phyloP scores from a whole-genome alignment of 1,140 invertebrate genomes.

The Goniozus legneri region DNA sequence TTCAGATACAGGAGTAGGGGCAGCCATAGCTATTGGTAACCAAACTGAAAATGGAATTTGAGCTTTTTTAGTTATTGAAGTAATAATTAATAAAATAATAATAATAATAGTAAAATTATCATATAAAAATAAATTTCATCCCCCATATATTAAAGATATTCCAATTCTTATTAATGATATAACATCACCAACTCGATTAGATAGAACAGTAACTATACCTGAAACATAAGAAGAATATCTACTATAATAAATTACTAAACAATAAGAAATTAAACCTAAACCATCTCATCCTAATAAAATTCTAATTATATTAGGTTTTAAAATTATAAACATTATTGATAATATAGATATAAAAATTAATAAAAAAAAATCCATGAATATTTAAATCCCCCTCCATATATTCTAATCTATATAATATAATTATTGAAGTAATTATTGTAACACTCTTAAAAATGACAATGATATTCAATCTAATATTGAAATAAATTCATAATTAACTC shows the following conservation, averaged over 20 bases:
- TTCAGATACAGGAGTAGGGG: slow-evolving; percentile 67
- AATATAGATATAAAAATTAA: slow-evolving; percentile 64
- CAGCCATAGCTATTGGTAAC: slow-evolving; percentile 66
- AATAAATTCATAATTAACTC: too few relatives aligned
- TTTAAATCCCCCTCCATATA: slow-evolving; percentile 58
- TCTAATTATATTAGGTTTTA: slow-evolving; percentile 63
- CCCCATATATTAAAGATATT: slow-evolving; percentile 56
- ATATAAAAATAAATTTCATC: slow-evolving; percentile 55
- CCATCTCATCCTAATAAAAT: slow-evolving; percentile 70
- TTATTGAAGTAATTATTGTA: too few relatives aligned
- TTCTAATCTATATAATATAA: slow-evolving; percentile 56
- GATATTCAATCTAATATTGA: too few relatives aligned
- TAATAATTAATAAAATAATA: slow-evolving; percentile 53
- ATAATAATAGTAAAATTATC: slow-evolving; percentile 46
- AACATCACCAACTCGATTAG: slow-evolving; percentile 63
- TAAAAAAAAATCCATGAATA: slow-evolving; percentile 57
- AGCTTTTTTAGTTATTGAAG: slow-evolving; percentile 68
- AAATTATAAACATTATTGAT: slow-evolving; percentile 67
- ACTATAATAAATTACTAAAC: slow-evolving; percentile 67
- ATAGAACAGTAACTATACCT: slow-evolving; percentile 61
- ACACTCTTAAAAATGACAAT: too few relatives aligned
- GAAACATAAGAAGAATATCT: too few relatives aligned
- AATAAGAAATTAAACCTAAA: slow-evolving; percentile 65
- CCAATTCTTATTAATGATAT: slow-evolving; percentile 57
- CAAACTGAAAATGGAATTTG: slow-evolving; percentile 71